Evolutionary conservation across 2,113 vertebrate species (phyloP), one percentile per base, ranked within the genome.

Genomic region (Pampusana beccarii): DNA sequence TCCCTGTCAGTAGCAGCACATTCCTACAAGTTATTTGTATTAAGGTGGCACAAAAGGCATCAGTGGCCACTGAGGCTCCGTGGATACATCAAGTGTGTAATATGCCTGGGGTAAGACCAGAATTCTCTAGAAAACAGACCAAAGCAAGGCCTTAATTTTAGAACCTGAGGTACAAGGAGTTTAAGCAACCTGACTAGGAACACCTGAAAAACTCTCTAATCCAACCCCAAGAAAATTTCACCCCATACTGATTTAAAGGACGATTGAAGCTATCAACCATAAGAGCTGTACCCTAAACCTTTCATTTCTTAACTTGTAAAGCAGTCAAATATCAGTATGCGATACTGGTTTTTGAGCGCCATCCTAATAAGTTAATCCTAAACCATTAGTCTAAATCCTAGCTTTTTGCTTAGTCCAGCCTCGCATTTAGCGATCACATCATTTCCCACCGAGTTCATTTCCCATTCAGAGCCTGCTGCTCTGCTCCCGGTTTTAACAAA

Each of bases 401-500:
- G 81, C n/a, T 72, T 92, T 95, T 70, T 89, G 83, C 54, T 85
- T 24, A 36, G 81, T 9, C 58, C 46, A 21, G 69, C 33, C 65
- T 78, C 56, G 19, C 6, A 4, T 33, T 78, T 34, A 62, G 46
- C 54, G 42, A 40, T 40, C 33, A 21, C 86, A 50, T 31, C 2
- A 0, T 20, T 80, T 74, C 75, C 92, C 67, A 66, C 11, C 0
- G 1, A 77, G 71, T n/a, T 71, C 79, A 42, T 40, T 88, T 40
- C 54, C 64, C 46, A 71, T 65, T 58, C 48, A 23, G 53, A 87
- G 88, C 36, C 67, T 57, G 80, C 28, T 71, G 89, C 53, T 89
- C 92, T 78, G 13, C n/a, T 86, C 48, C 81, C 67, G 38, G 42
- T 64, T 94, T 88, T 70, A 95, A 96, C 95, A 94, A 97, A 95